Conservation (phyloP, 1,140 invertebrate genomes). For the Drosophila gunungcola region DNA sequence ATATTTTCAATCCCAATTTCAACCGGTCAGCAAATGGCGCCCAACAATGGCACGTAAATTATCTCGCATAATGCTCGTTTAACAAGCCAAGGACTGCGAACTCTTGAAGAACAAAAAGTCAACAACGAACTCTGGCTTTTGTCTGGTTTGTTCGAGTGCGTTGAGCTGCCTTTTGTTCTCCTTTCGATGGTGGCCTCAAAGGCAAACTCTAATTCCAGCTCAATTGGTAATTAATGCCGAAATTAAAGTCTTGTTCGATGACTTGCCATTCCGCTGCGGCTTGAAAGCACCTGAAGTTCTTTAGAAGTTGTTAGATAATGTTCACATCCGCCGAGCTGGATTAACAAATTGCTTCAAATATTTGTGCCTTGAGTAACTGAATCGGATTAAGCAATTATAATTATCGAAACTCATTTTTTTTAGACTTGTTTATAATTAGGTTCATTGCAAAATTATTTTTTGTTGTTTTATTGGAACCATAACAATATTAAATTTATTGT, state of each 20-base stretch:
- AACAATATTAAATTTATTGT: too few species aligned
- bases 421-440: too few species aligned
- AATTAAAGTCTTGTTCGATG: constrained; percentile 37
- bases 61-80: constrained; percentile 46
- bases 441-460: too few species aligned
- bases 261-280: constrained; percentile 45
- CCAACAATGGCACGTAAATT: constrained; percentile 77
- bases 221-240: constrained; percentile 57
- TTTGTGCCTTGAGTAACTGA: constrained; percentile 10
- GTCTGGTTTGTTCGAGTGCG: constrained; percentile 30
- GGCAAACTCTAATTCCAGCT: constrained; percentile 19
- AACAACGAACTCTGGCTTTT: constrained; percentile 19
- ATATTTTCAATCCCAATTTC: constrained; percentile 35
- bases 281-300: constrained; percentile 28
- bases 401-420: background rate
- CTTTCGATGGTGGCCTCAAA: constrained; percentile 21
- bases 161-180: constrained; percentile 38
- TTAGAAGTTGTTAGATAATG: constrained; percentile 15
- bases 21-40: constrained; percentile 42
- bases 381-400: constrained; percentile 20
- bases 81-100: constrained; percentile 58
- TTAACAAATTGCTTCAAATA: constrained; percentile 16
- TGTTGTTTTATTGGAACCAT: too few species aligned
- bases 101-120: constrained; percentile 57
- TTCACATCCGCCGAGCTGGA: constrained; percentile 26